Evolutionary conservation across 2,113 vertebrate genomes (phyloP).

Genomic region (Menidia beryllina): DNA sequence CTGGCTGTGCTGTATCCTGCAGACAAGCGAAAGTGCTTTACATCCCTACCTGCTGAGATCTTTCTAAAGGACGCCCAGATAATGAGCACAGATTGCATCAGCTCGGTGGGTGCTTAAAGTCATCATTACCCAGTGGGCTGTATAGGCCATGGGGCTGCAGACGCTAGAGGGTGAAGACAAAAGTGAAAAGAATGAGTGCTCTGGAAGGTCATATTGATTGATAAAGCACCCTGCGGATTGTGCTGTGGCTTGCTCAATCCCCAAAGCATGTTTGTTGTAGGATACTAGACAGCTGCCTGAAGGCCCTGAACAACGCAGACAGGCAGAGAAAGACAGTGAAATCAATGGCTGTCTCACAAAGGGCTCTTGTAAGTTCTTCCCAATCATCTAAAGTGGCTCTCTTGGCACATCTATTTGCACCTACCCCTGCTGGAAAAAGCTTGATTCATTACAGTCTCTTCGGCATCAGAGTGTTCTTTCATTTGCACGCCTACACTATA

Average conservation of each 20-base stretch:
- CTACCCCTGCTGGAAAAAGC: conserved; percentile 33
- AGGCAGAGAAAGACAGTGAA: conserved; percentile 69
- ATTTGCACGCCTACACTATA: conserved; percentile 8
- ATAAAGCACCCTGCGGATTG: conserved; percentile 67
- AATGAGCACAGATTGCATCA: conserved; percentile 62
- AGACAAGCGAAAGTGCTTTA: conserved; percentile 31
- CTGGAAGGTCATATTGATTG: conserved; percentile 79
- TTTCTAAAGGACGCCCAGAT: conserved; percentile 62
- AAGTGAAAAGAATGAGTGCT: conserved; percentile 44
- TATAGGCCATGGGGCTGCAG: conserved; percentile 25
- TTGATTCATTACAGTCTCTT: conserved; percentile 47
- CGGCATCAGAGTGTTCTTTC: conserved; percentile 14
- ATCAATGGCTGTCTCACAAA: conserved; percentile 71
- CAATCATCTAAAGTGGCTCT: conserved; percentile 69
- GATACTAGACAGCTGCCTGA: conserved; percentile 65
- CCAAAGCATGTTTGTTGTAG: conserved; percentile 63
- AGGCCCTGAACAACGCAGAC: conserved; percentile 64
- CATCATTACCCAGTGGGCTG: conserved; percentile 53
- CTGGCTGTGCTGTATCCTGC: conserved; percentile 24
- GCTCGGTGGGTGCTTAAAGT: conserved; percentile 51
- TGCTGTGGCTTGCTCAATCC: conserved; percentile 51
- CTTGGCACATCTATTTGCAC: conserved; percentile 37
- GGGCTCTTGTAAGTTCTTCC: conserved; percentile 52
- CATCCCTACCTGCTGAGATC: conserved; percentile 43
- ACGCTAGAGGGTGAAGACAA: conserved; percentile 39